A percentile compares a stretch with the other conserved stretches of the same genome.
These are phyloP conservation scores for Dufourea novaeangliae DNA, from an alignment of 1,140 invertebrate species.

Conservation along the genomic window DNA sequence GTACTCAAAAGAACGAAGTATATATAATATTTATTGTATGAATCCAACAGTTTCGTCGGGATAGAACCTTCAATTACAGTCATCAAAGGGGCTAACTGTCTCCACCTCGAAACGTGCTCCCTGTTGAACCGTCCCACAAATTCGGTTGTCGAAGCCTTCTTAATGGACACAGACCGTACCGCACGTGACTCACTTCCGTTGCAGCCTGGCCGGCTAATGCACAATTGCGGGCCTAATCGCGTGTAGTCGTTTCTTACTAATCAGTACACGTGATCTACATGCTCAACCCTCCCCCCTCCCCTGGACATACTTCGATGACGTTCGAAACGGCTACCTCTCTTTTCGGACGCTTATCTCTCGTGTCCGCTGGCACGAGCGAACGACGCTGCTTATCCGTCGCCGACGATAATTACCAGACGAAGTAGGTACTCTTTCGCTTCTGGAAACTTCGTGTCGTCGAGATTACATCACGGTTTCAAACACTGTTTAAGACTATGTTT, in stretches of 20 bases:
- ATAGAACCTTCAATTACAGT: not conserved
- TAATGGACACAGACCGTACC: conserved; percentile 36
- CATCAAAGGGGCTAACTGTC: not conserved
- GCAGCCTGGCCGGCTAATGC: conserved; percentile 44
- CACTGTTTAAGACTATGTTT: no score
- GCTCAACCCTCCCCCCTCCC: no score
- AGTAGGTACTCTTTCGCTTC: not conserved
- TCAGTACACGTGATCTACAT: conserved; percentile 41
- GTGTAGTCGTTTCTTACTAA: conserved; percentile 36
- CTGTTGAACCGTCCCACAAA: not conserved
- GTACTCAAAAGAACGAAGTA: no score
- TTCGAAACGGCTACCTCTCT: conserved; percentile 19
- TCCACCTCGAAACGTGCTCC: not conserved
- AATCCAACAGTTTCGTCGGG: not conserved
- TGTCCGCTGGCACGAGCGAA: not conserved
- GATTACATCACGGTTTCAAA: no score
- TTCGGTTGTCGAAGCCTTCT: conserved; percentile 17
- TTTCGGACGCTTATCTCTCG: conserved; percentile 22
- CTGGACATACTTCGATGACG: conserved; percentile 37
- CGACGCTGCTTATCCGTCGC: conserved; percentile 32
- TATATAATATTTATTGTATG: not conserved
- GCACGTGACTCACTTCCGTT: conserved; percentile 52
- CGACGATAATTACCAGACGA: not conserved
- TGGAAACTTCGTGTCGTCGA: not conserved
- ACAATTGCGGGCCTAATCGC: conserved; percentile 41